Evolutionary conservation across 2,113 vertebrate genomes (phyloP).

Genomic region (Oryzias woworae): DNA sequence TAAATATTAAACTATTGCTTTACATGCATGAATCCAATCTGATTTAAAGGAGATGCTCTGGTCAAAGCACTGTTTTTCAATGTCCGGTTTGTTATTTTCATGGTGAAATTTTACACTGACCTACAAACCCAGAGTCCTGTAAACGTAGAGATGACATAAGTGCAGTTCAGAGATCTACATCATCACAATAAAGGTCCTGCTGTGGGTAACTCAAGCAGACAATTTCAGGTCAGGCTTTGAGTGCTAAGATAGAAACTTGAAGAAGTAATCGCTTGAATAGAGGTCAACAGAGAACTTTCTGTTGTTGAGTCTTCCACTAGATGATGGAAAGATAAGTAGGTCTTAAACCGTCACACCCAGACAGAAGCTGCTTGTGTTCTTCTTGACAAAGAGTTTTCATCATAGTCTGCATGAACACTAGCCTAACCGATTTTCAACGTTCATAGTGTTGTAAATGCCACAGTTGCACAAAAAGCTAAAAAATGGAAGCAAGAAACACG

Average conservation of each 20-base stretch:
- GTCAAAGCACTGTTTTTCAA: too few species aligned
- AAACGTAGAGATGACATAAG: slow-evolving; percentile 24
- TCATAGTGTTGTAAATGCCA: not conserved
- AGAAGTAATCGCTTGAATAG: too few species aligned
- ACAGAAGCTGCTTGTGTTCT: too few species aligned
- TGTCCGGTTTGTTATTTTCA: not conserved
- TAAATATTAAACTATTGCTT: too few species aligned
- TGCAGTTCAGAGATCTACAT: slow-evolving; percentile 19
- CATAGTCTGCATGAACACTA: not conserved
- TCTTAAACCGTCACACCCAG: too few species aligned
- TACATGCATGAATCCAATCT: not conserved
- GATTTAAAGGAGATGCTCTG: not conserved
- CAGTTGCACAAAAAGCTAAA: slow-evolving; percentile 17
- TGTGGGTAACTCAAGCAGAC: not conserved
- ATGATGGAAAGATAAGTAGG: too few species aligned
- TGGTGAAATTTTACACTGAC: not conserved
- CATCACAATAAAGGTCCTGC: slow-evolving; percentile 13
- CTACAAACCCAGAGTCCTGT: slow-evolving; percentile 38
- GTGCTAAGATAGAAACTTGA: too few species aligned
- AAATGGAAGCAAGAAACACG: slow-evolving; percentile 41
- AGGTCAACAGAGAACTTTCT: too few species aligned
- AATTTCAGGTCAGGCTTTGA: not conserved
- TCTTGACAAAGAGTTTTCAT: not conserved
- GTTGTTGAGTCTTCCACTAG: too few species aligned
- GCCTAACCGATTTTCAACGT: not conserved